A percentile compares a stretch with the other conserved stretches of the same genome.
Conservation (phyloP, 64 coral and sea anemone genomes). For the Exaiptasia diaphana region DNA sequence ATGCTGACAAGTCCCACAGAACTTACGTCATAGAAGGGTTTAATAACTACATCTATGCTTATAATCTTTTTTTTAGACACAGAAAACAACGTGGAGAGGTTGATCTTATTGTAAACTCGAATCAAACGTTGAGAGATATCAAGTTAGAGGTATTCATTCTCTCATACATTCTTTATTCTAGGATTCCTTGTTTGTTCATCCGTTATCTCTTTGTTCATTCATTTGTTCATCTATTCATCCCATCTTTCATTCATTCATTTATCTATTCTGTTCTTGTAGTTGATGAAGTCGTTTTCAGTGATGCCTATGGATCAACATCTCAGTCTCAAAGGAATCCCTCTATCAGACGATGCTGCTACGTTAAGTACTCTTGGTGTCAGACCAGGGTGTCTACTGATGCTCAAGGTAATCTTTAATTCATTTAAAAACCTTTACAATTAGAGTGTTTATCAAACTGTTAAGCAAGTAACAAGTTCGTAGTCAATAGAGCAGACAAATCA, state of each 20-base stretch:
- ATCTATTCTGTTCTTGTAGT: slow-evolving; percentile 13
- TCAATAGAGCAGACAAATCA: neutral
- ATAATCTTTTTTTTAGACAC: slow-evolving; percentile 38
- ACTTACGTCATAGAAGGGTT: too few relatives aligned
- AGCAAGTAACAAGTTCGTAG: neutral
- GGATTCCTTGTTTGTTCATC: neutral
- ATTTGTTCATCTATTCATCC: neutral
- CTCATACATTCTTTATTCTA: neutral
- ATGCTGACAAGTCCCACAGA: too few relatives aligned
- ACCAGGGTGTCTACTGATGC: slow-evolving; percentile 77
- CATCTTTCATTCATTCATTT: neutral
- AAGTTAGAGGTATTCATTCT: slow-evolving; percentile 71
- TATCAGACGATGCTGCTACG: slow-evolving; percentile 59
- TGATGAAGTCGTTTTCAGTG: slow-evolving; percentile 97
- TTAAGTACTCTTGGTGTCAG: slow-evolving; percentile 67
- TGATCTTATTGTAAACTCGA: slow-evolving; percentile 64
- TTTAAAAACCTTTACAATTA: neutral
- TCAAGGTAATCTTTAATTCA: slow-evolving; percentile 52
- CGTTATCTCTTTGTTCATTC: neutral
- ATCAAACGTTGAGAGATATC: slow-evolving; percentile 66
- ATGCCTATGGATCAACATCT: slow-evolving; percentile 97
- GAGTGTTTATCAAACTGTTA: neutral
- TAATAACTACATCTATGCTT: neutral
- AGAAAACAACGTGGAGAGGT: slow-evolving; percentile 90
- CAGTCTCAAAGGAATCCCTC: slow-evolving; percentile 70